Evolutionary conservation across 2,888 invertebrate genomes (phyloP).

Genomic region (Agrotis ipsilon): DNA sequence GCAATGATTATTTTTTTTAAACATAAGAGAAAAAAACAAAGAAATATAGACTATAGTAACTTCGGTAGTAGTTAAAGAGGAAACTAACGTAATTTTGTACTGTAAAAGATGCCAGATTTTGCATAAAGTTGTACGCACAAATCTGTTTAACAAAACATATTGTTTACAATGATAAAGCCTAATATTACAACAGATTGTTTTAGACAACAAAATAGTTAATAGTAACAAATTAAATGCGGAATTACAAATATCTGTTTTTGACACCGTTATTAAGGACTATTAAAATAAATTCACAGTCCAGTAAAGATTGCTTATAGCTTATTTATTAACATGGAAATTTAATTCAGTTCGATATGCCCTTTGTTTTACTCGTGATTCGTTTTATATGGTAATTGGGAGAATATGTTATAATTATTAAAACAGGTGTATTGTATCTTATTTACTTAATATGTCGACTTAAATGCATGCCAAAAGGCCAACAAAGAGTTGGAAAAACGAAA

Average conservation of each 20-base stretch:
- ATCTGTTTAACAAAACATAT: no score
- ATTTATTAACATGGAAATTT: conserved; percentile 51
- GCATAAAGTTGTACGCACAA: not conserved
- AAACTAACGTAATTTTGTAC: no score
- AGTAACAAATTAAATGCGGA: not conserved
- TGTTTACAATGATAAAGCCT: no score
- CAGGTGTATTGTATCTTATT: conserved; percentile 19
- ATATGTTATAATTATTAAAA: conserved; percentile 18
- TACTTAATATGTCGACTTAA: not conserved
- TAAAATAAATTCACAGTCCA: conserved; percentile 33
- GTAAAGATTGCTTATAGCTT: conserved; percentile 29
- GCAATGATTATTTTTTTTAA: no score
- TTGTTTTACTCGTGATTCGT: conserved; percentile 46
- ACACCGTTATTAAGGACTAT: not conserved
- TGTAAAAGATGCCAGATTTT: no score
- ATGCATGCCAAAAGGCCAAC: not conserved
- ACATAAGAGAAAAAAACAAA: no score
- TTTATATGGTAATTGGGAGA: conserved; percentile 46
- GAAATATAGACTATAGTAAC: no score
- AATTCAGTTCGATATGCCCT: conserved; percentile 27
- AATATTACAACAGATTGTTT: not conserved
- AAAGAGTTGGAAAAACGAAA: not conserved
- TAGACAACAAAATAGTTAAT: not conserved
- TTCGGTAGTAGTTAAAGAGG: no score
- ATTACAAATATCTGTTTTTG: conserved; percentile 8